Base-by-base conservation (phyloP, 2,888 invertebrate genomes). In the Drosophila recens region DNA sequence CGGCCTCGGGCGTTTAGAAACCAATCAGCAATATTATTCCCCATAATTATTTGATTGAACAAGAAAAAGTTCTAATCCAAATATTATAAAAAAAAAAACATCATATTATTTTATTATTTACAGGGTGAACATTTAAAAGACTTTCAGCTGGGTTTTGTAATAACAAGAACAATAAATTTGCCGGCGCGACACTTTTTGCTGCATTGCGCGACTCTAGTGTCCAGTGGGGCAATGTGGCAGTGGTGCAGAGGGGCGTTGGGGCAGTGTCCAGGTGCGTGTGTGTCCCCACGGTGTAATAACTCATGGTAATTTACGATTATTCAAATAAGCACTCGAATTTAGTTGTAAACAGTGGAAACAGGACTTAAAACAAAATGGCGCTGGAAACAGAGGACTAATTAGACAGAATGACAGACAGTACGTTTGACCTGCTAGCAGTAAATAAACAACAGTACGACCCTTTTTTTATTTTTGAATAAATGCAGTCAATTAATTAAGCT, bases 241-340 rank as follows among this genome's bases (percentile, higher is more conserved):
- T 17, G 17, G 17, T 17, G 17, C 17, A 51, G 11, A 30, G 20
- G 38, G 23, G 33, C 30, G 17, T 5, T 15, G 34, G 48, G 56
- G 61, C 61, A 69, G 69, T 63, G 51, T 54, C 52, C 66, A 64
- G 57, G 48, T 52, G 57, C 59, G 52, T 59, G 63, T 62, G 23
- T 56, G 48, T 71, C 75, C 68, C 83, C 61, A 64, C 57, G 61
- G 79, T 61, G 65, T 70, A 75, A 87, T 85, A 85, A 76, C 75
- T 88, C 82, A 83, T 67, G 72, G 62, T 90, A 77, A 87, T 90
- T 90, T 88, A 90, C 83, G 85, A 80, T 80, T 74, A 79, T 82
- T 75, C 81, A 82, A 82, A 79, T 79, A 40, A 43, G 61, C 36
- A 27, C 58, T 27, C 23, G 46, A 34, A 67, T 74, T 79, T 79